Evolutionary conservation across 2,888 invertebrate species (phyloP), one percentile per base, ranked within the genome.

Genomic region (Drosophila anceps): DNA sequence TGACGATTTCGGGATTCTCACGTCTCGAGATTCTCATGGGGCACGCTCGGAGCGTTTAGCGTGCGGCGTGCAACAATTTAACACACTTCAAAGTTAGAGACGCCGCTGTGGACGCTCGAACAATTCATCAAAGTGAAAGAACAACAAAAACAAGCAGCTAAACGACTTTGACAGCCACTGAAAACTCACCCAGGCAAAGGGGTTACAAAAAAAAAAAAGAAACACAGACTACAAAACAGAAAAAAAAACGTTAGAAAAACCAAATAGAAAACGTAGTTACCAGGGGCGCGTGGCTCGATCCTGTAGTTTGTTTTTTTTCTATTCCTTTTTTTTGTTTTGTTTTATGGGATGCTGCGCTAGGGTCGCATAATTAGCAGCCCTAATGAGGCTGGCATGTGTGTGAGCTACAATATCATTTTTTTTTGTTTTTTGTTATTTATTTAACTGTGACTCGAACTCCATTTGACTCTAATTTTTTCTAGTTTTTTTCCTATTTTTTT

Each of bases 321-420:
- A 46, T 44, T 48, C 4, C 7, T 15, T 27, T 29, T 29, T 60
- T 24, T 29, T 31, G n/a, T 51, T 60, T 53, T 51, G 51, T 20
- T 51, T 67, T 50, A 35, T 55, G 39, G 31, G 69, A 53, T 69
- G 54, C 41, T 43, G 35, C 29, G 50, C 60, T 58, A 62, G 81
- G 77, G 83, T 81, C 75, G 69, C 86, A 83, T 79, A 88, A 88
- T 85, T 85, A 88, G 80, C 82, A 72, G 76, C 63, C 83, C 73
- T 74, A 87, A 84, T 75, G 55, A 57, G 41, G 43, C 13, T 27
- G 37, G 0, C 7, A 6, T 12, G 27, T 27, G 29, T 65, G 65
- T 46, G 44, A 50, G 37, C 63, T 62, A 31, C 37, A 12, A 39
- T 35, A 55, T 18, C 15, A 7, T 13, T 18, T 51, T 20, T 24